A percentile compares a stretch with the other conserved stretches of the same genome.
These are phyloP conservation scores for Cistogaster globosa DNA, from an alignment of 2,888 invertebrate species.

Conservation along the genomic window DNA sequence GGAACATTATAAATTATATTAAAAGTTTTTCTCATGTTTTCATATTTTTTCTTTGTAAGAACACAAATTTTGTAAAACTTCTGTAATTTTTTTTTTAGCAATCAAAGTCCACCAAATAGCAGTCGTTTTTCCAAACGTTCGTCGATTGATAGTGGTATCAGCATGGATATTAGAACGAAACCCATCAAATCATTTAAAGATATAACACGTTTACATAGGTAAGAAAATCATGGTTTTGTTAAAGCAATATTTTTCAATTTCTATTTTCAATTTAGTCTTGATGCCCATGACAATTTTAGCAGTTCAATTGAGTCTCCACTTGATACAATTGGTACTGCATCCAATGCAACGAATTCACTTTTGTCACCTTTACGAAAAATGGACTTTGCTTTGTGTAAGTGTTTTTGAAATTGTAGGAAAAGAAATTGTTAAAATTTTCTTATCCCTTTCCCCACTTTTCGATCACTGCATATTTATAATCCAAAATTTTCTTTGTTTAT, in stretches of 20 bases:
- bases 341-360: slow-evolving; percentile 78
- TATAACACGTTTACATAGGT: slow-evolving; percentile 80
- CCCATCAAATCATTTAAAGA: slow-evolving; percentile 84
- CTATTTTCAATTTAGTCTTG: slow-evolving; percentile 75
- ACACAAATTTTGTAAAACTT: neutral
- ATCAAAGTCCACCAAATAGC: slow-evolving; percentile 82
- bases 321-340: slow-evolving; percentile 76
- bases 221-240: slow-evolving; percentile 28
- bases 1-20: no score
- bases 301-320: slow-evolving; percentile 83
- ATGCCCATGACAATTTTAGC: slow-evolving; percentile 82
- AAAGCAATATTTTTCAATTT: neutral
- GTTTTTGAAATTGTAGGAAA: slow-evolving; percentile 19
- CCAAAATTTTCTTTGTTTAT: slow-evolving; percentile 22
- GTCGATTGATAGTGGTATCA: slow-evolving; percentile 91
- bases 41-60: no score
- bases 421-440: slow-evolving; percentile 42
- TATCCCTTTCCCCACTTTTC: slow-evolving; percentile 56
- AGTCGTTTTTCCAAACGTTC: slow-evolving; percentile 87
- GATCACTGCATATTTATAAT: slow-evolving; percentile 72
- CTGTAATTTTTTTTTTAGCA: slow-evolving; percentile 74
- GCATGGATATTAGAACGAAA: slow-evolving; percentile 85
- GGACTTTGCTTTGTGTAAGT: slow-evolving; percentile 94
- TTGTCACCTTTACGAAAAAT: slow-evolving; percentile 88
- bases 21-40: no score